Conservation (phyloP, 2,888 invertebrate species). For the Ditula angustiorana region DNA sequence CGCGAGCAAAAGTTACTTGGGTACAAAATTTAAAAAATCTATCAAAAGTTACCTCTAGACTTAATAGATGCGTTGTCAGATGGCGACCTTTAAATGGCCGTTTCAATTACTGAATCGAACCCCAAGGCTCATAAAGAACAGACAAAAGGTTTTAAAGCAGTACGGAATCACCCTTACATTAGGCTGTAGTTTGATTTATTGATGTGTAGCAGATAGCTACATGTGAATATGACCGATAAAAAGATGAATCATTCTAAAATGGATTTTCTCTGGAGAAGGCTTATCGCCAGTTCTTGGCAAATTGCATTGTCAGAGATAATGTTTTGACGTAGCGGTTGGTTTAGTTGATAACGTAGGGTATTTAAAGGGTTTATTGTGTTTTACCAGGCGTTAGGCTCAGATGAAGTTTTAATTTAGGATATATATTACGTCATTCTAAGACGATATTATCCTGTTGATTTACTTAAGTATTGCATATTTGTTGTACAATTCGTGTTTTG, state of each 20-base stretch:
- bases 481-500: too few relatives aligned
- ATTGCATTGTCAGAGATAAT: conserved; percentile 48
- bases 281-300: conserved; percentile 74
- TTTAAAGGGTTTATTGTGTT: background rate
- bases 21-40: too few relatives aligned
- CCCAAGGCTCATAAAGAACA: background rate
- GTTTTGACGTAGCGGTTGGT: conserved; percentile 1
- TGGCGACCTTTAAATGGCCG: too few relatives aligned
- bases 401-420: too few relatives aligned
- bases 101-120: too few relatives aligned
- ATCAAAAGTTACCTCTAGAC: too few relatives aligned
- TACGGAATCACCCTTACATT: conserved; percentile 30
- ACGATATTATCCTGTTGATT: too few relatives aligned
- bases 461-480: too few relatives aligned
- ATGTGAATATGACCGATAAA: conserved; percentile 73
- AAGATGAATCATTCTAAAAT: conserved; percentile 73
- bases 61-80: too few relatives aligned
- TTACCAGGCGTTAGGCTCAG: too few relatives aligned
- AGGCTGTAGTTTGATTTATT: conserved; percentile 66
- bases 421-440: too few relatives aligned
- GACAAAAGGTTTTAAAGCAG: conserved; percentile 13
- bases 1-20: too few relatives aligned
- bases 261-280: conserved; percentile 63
- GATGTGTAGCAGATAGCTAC: conserved; percentile 58
- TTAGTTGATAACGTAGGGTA: background rate